Conservation (phyloP, 2,113 vertebrate species). For the Bubo blakistoni region DNA sequence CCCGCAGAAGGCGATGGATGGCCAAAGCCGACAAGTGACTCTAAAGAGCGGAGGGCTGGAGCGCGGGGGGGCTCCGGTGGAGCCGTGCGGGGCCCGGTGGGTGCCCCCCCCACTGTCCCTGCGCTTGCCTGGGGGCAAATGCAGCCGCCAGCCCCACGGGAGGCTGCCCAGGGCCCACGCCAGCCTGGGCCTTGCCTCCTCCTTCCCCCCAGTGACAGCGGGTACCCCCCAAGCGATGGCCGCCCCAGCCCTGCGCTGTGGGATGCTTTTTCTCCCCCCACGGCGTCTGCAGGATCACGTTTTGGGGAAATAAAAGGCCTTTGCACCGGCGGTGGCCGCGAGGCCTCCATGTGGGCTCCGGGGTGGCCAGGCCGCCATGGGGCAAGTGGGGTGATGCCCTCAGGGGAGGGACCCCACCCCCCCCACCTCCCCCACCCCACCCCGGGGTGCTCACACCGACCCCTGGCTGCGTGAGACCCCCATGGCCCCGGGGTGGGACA, state of each 20-base stretch:
- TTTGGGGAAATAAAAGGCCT: not conserved
- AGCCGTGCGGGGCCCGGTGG: fast-evolving
- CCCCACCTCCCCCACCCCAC: not conserved
- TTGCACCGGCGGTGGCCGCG: not conserved
- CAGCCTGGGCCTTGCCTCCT: not conserved
- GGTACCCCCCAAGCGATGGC: not conserved
- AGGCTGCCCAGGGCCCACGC: not conserved
- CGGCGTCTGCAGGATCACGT: fast-evolving
- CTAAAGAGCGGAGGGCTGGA: fast-evolving
- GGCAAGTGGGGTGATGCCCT: not conserved
- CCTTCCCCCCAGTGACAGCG: fast-evolving
- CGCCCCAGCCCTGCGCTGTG: fast-evolving
- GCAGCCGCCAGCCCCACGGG: not conserved
- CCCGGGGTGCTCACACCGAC: not conserved
- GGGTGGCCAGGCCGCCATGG: not conserved
- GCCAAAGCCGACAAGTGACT: fast-evolving
- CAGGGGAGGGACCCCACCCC: not conserved
- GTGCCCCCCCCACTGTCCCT: not conserved
- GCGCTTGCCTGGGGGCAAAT: fast-evolving
- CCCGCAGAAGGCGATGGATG: fast-evolving
- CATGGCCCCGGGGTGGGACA: not conserved
- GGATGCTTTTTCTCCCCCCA: not conserved
- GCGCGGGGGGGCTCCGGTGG: fast-evolving
- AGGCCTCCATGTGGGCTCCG: fast-evolving
- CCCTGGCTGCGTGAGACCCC: too few relatives aligned